phyloP scores from a whole-genome alignment of 2,888 invertebrate genomes.

The Euzetes globulus region DNA sequence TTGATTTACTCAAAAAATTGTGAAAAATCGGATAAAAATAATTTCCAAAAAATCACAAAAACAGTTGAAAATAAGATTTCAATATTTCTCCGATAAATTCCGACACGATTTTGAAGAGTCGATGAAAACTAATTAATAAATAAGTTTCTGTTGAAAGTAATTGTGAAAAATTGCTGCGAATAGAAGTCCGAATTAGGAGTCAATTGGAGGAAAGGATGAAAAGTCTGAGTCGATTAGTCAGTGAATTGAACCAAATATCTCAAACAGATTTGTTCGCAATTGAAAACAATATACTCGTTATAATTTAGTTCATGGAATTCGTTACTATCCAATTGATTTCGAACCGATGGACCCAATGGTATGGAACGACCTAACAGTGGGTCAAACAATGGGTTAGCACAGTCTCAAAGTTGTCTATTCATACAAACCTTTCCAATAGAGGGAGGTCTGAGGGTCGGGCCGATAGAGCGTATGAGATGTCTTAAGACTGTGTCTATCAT shows the following conservation, averaged over 20 bases:
- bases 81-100: background rate
- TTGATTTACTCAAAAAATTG: background rate
- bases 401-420: background rate
- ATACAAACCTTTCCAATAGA: constrained; percentile 40
- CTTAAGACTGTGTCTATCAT: constrained; percentile 40
- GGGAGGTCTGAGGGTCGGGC: constrained; percentile 41
- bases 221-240: background rate
- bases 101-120: background rate
- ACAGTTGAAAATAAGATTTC: background rate
- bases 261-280: constrained; percentile 42
- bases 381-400: background rate
- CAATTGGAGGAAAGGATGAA: too few species aligned
- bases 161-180: background rate
- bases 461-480: constrained; percentile 39
- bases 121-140: background rate
- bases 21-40: background rate
- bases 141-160: background rate
- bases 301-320: constrained; percentile 37
- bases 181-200: background rate
- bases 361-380: constrained; percentile 40
- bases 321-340: constrained; percentile 36
- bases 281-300: constrained; percentile 43
- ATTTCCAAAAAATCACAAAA: background rate
- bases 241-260: constrained; percentile 42
- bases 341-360: constrained; percentile 41